These are phyloP conservation scores for Scelioninae gen. 2 DNA, from an alignment of 2,888 invertebrate genomes.

Conservation along the genomic window DNA sequence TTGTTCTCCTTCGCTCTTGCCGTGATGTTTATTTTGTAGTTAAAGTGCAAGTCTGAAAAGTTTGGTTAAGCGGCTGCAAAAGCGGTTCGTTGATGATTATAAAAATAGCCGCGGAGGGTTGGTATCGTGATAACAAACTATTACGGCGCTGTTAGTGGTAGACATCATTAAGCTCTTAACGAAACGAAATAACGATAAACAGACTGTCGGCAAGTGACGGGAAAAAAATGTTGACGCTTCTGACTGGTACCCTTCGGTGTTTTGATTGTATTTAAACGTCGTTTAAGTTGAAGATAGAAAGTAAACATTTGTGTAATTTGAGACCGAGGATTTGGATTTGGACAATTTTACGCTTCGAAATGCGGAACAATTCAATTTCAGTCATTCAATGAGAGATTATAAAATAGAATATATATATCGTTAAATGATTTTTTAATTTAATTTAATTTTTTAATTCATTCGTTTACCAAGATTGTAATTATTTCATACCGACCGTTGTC, in stretches of 20 bases:
- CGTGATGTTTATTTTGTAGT: constrained; percentile 31
- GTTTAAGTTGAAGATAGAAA: too few relatives aligned
- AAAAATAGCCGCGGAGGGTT: constrained; percentile 22
- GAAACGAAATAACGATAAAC: constrained; percentile 22
- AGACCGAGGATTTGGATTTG: too few relatives aligned
- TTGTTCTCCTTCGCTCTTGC: constrained; percentile 29
- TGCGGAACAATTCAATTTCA: too few relatives aligned
- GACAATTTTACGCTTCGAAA: too few relatives aligned
- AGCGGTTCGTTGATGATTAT: constrained; percentile 35
- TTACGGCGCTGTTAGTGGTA: constrained; percentile 9
- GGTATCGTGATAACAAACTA: constrained; percentile 23
- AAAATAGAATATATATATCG: too few relatives aligned
- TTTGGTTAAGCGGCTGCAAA: constrained; percentile 34
- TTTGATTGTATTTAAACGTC: background rate
- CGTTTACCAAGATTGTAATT: too few relatives aligned
- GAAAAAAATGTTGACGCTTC: constrained; percentile 8
- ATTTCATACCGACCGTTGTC: too few relatives aligned
- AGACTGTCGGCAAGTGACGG: background rate
- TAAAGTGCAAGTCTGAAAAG: constrained; percentile 31
- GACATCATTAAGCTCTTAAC: constrained; percentile 28
- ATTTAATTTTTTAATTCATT: too few relatives aligned
- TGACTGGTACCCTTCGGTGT: background rate
- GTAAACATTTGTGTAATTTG: too few relatives aligned
- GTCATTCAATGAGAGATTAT: too few relatives aligned
- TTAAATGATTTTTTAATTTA: too few relatives aligned